Conservation (phyloP, 2,888 invertebrate genomes). For the Octodonta nipae region DNA sequence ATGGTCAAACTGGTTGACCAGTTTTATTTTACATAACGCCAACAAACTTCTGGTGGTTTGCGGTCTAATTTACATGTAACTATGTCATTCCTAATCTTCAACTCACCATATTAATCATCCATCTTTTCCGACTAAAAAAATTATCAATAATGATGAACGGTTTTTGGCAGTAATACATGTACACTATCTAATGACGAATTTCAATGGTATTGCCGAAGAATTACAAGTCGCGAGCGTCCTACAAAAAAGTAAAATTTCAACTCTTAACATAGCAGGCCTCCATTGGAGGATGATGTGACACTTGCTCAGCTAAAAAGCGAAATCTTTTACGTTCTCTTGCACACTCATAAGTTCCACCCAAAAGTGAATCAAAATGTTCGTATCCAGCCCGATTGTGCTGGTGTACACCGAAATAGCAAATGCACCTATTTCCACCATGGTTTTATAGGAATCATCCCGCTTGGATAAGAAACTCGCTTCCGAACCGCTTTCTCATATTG, state of each 20-base stretch:
- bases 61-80: constrained; percentile 67
- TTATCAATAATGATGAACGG: constrained; percentile 68
- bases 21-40: constrained; percentile 50
- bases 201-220: constrained; percentile 88
- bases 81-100: constrained; percentile 54
- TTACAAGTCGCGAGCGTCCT: constrained; percentile 71
- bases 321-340: constrained; percentile 65
- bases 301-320: constrained; percentile 61
- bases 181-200: constrained; percentile 63
- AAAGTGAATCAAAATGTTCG: constrained; percentile 72
- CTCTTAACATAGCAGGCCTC: constrained; percentile 71
- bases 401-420: constrained; percentile 74
- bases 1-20: constrained; percentile 44
- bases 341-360: constrained; percentile 66
- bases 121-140: constrained; percentile 66
- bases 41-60: constrained; percentile 50
- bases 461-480: too few relatives aligned
- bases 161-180: constrained; percentile 47
- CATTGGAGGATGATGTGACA: constrained; percentile 74
- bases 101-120: constrained; percentile 82
- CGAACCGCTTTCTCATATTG: too few relatives aligned
- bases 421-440: constrained; percentile 64
- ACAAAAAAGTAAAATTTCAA: constrained; percentile 64
- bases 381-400: constrained; percentile 61
- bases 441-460: constrained; percentile 52